These are phyloP conservation scores for Hyposoter didymator DNA, from an alignment of 2,888 invertebrate species.

Conservation along the genomic window DNA sequence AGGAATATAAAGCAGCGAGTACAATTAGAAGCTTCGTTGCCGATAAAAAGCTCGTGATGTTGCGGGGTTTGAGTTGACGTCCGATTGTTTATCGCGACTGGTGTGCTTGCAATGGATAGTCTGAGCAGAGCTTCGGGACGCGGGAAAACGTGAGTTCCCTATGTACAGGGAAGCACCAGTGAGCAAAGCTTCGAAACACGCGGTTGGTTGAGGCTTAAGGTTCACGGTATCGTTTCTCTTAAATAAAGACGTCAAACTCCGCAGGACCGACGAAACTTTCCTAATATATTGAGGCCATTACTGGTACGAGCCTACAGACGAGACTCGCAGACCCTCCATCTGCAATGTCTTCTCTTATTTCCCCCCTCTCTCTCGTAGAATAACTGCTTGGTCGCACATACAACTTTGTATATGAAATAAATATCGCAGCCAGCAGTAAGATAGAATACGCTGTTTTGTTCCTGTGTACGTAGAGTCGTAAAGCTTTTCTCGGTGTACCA, in stretches of 20 bases:
- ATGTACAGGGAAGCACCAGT: constrained; percentile 35
- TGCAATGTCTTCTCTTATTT: constrained; percentile 44
- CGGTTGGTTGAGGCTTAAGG: constrained; percentile 68
- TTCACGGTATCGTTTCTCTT: constrained; percentile 75
- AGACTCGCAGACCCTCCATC: constrained; percentile 75
- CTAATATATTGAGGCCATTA: constrained; percentile 80
- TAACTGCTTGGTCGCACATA: constrained; percentile 62
- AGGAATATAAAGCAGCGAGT: constrained; percentile 13
- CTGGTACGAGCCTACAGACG: constrained; percentile 78
- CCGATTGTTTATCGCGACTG: constrained; percentile 70
- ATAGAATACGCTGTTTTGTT: constrained; percentile 39
- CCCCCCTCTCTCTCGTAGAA: constrained; percentile 16
- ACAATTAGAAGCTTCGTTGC: constrained; percentile 58
- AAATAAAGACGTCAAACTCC: constrained; percentile 80
- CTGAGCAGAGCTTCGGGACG: constrained; percentile 1
- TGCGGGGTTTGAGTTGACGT: constrained; percentile 52
- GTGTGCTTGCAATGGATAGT: constrained; percentile 73
- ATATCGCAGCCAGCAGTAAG: constrained; percentile 70
- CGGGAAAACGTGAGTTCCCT: constrained; percentile 45
- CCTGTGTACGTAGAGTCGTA: constrained; percentile 49
- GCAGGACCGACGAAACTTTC: constrained; percentile 79
- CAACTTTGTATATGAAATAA: constrained; percentile 81
- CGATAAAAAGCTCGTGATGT: constrained; percentile 63
- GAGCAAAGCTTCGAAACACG: constrained; percentile 48
- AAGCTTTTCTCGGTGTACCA: constrained; percentile 48